Base-by-base conservation (phyloP, 2,888 invertebrate species). In the Yponomeuta malinellus region DNA sequence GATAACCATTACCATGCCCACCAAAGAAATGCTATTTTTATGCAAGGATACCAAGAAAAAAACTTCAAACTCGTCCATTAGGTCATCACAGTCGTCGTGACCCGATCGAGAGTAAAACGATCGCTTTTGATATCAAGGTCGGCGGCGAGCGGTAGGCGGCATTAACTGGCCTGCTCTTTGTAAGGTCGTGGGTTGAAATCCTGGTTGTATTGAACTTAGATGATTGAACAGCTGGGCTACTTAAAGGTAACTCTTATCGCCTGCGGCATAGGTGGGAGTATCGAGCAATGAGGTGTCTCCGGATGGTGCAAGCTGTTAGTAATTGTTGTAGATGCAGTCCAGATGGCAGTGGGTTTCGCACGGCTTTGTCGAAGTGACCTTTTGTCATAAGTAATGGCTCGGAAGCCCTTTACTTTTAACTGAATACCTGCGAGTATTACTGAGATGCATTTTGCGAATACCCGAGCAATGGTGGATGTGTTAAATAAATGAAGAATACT, bases 101-200 rank as follows among this genome's bases (percentile, higher is more conserved):
- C 52, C 52, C 52, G 15, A 59, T 59, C 52, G 52, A 59, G 52
- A 59, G 52, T 59, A 59, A 59, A 59, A 59, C 52, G 52, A 59
- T 59, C 52, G 52, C 52, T 59, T 59, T 59, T 59, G 52, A 12
- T 15, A 59, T 59, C 52, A 59, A 59, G 52, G 52, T 59, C 52
- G 52, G 52, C 52, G 52, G 52, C 52, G 52, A 59, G 52, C 52
- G 52, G 52, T 59, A 15, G 52, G 52, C 15, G 52, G 52, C 15
- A 59, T 59, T 59, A 43, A 59, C 52, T 59, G 15, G 52, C 15
- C 15, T 15, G 52, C 15, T 12, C 52, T 59, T 59, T 43, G 15
- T 59, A 59, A 59, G 52, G 52, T 59, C 52, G 52, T 59, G 52
- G 52, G 52, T 59, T 59, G 52, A 59, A 43, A 59, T 59, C 52